Percentiles rank a stretch among this genome's conserved stretches.
phyloP scores from a whole-genome alignment of 1,140 invertebrate genomes.

The Phymorhynchus buccinoides region DNA sequence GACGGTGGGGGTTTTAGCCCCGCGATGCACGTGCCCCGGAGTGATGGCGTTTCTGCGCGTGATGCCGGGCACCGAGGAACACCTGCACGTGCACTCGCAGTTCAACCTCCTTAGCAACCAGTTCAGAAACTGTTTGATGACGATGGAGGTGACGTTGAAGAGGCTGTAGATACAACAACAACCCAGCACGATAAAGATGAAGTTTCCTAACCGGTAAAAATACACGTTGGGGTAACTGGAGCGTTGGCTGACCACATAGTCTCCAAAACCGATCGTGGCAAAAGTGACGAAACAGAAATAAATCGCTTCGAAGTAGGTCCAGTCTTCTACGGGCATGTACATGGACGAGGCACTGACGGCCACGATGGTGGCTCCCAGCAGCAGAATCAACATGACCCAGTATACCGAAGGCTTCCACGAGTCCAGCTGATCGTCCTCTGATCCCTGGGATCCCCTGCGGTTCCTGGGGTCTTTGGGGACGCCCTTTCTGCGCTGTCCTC shows the following conservation, averaged over 20 bases:
- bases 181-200: conserved; percentile 79
- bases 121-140: conserved; percentile 82
- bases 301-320: conserved; percentile 80
- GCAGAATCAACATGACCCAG: conserved; percentile 82
- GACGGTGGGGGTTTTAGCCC: conserved; percentile 47
- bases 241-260: conserved; percentile 79
- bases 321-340: conserved; percentile 79
- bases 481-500: conserved; percentile 72
- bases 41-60: conserved; percentile 72
- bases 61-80: conserved; percentile 57
- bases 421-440: conserved; percentile 73
- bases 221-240: conserved; percentile 73
- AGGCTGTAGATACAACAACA: conserved; percentile 83
- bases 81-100: conserved; percentile 68
- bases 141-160: conserved; percentile 83
- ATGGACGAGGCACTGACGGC: conserved; percentile 78
- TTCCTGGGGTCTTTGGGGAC: conserved; percentile 54
- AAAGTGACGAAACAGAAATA: conserved; percentile 84
- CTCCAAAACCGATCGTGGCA: conserved; percentile 83
- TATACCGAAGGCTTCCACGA: conserved; percentile 83
- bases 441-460: conserved; percentile 58
- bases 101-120: conserved; percentile 78
- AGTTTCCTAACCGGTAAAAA: conserved; percentile 78
- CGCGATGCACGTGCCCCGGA: conserved; percentile 64
- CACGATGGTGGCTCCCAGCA: conserved; percentile 75